phyloP scores from a whole-genome alignment of 2,797 vertebrate genomes.

The Acrocephalus scirpaceus region DNA sequence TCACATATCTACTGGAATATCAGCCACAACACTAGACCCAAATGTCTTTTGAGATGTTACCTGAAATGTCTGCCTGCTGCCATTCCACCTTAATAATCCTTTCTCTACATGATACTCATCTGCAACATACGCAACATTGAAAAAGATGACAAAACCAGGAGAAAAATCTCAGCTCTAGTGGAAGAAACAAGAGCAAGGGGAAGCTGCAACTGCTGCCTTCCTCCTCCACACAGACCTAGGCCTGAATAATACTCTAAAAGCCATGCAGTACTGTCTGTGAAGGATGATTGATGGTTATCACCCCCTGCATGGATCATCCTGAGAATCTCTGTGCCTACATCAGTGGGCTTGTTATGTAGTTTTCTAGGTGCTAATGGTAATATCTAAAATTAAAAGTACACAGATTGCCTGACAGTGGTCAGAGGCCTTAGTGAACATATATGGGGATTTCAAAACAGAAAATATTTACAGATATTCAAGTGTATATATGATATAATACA shows the following conservation, averaged over 20 bases:
- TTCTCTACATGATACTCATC: not conserved
- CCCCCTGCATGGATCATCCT: fast-evolving
- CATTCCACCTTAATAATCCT: not conserved
- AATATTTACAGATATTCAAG: not conserved
- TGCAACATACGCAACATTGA: not conserved
- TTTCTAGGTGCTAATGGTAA: not conserved
- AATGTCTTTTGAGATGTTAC: not conserved
- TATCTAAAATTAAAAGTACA: not conserved
- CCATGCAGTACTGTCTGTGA: not conserved
- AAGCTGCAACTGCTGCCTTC: not conserved
- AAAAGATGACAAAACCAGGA: not conserved
- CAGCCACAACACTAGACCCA: not conserved
- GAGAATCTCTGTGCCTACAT: not conserved
- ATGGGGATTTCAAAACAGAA: not conserved
- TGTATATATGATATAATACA: not conserved
- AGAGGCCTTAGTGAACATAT: not conserved
- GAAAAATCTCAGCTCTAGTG: not conserved
- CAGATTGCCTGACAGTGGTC: not conserved
- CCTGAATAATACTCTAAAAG: not conserved
- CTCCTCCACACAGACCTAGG: not conserved
- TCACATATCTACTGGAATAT: not conserved
- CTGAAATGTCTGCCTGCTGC: not conserved
- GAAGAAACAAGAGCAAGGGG: not conserved
- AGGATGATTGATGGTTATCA: not conserved
- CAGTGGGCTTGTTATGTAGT: not conserved